Evolutionary conservation across 1,140 invertebrate species (phyloP), one percentile per base, ranked within the genome.

Genomic region (Pseudomyrmex sp.): DNA sequence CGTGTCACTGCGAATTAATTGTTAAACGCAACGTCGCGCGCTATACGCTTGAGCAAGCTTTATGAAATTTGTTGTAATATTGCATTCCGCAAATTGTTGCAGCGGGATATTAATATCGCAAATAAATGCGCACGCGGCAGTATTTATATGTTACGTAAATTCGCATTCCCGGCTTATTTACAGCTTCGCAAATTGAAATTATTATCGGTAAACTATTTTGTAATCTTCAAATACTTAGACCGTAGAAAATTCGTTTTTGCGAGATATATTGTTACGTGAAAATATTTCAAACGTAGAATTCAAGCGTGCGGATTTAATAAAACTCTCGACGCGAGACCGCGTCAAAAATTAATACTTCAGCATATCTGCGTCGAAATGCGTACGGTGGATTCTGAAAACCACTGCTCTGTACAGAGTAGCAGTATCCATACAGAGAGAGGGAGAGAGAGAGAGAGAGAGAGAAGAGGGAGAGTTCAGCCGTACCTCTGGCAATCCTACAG

Each of bases 401-500:
- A 87, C 73, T 73, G 86, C 77, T 35, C 35, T 70, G 26, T 70
- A 80, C 72, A 61, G 54, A 35, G 70, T 72, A 72, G 35, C 35
- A 35, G 66, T 84, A 84, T 65, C 59, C 75, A 48, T 58, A 35
- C 35, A 7, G 35, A 35, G 5, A 35, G 35, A 35, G 35, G 4
- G 35, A 7, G 35, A 35, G 35, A 35, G 5, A 35, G 35, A 35
- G 35, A 1, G 35, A 7, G 35, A 35, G 35, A 35, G 35, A 35
- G 35, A 35, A 35, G 35, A 35, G 35, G 5, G 35, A 35, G 35
- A 74, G 83, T 88, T 88, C 70, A 85, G 75, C 23, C 87, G 83
- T 75, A 75, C 77, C 82, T 88, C 68, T 65, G 68, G 61, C 77
- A 88, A 85, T 85, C 84, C 77, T 85, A 73, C 79, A 61, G 86